phyloP scores from a whole-genome alignment of 30 jellyfish, hydroid and myxozoan species.

The Hydractinia echinata region DNA sequence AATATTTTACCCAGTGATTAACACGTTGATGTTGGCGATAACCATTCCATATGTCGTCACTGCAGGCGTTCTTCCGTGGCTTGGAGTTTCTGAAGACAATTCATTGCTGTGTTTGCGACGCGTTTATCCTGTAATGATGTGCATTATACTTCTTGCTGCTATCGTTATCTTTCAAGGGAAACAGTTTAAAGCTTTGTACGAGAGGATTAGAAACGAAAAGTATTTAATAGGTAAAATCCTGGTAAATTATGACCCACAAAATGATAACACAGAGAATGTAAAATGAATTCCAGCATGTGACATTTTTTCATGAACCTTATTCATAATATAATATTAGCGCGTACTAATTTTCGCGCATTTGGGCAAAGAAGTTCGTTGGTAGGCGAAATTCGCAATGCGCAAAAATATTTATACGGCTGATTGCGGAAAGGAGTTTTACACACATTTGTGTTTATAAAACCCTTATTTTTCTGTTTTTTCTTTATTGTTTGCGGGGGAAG shows the following conservation, averaged over 20 bases:
- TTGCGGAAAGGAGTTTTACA: too few relatives aligned
- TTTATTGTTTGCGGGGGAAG: too few relatives aligned
- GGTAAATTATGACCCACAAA: slow-evolving; percentile 69
- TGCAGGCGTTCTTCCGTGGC: slow-evolving; percentile 55
- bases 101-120: slow-evolving; percentile 44
- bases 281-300: too few relatives aligned
- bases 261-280: too few relatives aligned
- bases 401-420: too few relatives aligned
- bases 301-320: too few relatives aligned
- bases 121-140: slow-evolving; percentile 67
- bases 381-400: too few relatives aligned
- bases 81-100: slow-evolving; percentile 28
- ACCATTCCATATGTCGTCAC: slow-evolving; percentile 65
- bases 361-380: too few relatives aligned
- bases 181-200: slow-evolving; percentile 66
- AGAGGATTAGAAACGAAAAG: slow-evolving; percentile 81
- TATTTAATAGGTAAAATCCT: slow-evolving; percentile 73
- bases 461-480: too few relatives aligned
- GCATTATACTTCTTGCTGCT: slow-evolving; percentile 35
- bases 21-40: slow-evolving; percentile 51
- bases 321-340: too few relatives aligned
- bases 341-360: too few relatives aligned
- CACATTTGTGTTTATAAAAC: too few relatives aligned
- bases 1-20: slow-evolving; percentile 66
- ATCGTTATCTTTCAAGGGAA: slow-evolving; percentile 79